Percentiles rank a stretch among this genome's conserved stretches.
phyloP scores from a whole-genome alignment of 2,888 invertebrate species.

The Pyrrhosoma nymphula region DNA sequence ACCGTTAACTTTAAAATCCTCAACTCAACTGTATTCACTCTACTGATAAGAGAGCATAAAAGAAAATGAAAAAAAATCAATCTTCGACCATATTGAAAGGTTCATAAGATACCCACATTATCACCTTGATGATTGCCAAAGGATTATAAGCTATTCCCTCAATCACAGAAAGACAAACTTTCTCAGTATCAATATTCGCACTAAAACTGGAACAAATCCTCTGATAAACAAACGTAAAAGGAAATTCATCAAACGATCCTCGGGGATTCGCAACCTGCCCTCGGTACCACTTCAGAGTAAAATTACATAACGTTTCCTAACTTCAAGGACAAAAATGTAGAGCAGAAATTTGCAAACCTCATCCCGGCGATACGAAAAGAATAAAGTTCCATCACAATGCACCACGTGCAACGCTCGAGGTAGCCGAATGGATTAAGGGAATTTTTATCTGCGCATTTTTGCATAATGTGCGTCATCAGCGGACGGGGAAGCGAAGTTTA shows the following conservation, averaged over 20 bases:
- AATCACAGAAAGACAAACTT: too few species aligned
- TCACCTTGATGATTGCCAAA: too few species aligned
- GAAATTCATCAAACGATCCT: neutral
- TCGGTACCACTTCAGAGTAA: neutral
- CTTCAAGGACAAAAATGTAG: neutral
- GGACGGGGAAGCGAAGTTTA: neutral
- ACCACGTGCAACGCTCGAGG: neutral
- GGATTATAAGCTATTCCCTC: too few species aligned
- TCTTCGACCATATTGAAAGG: too few species aligned
- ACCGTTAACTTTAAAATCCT: too few species aligned
- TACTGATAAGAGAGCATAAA: too few species aligned
- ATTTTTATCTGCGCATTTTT: neutral
- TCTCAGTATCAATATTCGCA: too few species aligned
- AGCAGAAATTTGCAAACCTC: neutral
- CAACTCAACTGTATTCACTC: too few species aligned
- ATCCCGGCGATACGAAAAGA: neutral
- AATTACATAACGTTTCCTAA: neutral
- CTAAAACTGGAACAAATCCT: neutral
- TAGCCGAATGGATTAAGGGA: neutral
- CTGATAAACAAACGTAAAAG: neutral
- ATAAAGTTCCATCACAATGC: neutral
- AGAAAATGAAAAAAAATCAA: too few species aligned
- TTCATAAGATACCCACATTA: too few species aligned
- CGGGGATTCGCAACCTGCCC: neutral
- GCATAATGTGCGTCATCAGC: neutral